Evolutionary conservation across 2,888 invertebrate species (phyloP).

Genomic region (Cheilosia impressa): DNA sequence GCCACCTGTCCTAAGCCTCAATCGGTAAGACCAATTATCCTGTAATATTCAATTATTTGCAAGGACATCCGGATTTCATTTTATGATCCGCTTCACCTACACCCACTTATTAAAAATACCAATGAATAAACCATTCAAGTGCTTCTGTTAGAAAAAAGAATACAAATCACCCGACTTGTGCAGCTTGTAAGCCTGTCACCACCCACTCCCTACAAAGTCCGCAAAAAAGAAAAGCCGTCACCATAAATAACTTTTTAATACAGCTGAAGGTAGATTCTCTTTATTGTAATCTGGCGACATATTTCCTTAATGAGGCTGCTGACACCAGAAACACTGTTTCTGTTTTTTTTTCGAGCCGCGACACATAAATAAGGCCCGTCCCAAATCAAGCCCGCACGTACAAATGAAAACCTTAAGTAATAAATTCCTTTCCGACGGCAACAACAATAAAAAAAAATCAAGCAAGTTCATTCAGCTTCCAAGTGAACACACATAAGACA

Average conservation of each 20-base stretch:
- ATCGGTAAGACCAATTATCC: no score
- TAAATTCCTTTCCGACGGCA: slow-evolving; percentile 57
- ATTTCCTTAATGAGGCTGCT: slow-evolving; percentile 64
- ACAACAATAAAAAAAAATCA: slow-evolving; percentile 16
- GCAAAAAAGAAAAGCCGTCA: slow-evolving; percentile 15
- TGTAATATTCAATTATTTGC: no score
- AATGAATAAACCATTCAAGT: neutral
- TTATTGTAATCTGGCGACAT: slow-evolving; percentile 66
- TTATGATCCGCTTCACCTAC: no score
- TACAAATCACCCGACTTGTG: slow-evolving; percentile 2
- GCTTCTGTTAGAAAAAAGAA: neutral
- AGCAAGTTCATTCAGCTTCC: slow-evolving; percentile 38
- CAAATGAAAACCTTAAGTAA: slow-evolving; percentile 43
- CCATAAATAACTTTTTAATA: slow-evolving; percentile 63
- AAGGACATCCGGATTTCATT: neutral
- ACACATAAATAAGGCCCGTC: slow-evolving; percentile 32
- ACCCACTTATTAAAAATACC: neutral
- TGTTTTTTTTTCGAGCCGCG: slow-evolving; percentile 1
- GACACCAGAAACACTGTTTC: slow-evolving; percentile 16
- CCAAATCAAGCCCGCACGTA: neutral
- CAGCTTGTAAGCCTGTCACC: slow-evolving; percentile 4
- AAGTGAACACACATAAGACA: slow-evolving; percentile 39
- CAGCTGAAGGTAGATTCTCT: slow-evolving; percentile 36
- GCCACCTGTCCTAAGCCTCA: no score
- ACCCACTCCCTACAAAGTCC: neutral